Evolutionary conservation across 2,888 invertebrate genomes (phyloP).

Genomic region (Mythimna albipuncta): DNA sequence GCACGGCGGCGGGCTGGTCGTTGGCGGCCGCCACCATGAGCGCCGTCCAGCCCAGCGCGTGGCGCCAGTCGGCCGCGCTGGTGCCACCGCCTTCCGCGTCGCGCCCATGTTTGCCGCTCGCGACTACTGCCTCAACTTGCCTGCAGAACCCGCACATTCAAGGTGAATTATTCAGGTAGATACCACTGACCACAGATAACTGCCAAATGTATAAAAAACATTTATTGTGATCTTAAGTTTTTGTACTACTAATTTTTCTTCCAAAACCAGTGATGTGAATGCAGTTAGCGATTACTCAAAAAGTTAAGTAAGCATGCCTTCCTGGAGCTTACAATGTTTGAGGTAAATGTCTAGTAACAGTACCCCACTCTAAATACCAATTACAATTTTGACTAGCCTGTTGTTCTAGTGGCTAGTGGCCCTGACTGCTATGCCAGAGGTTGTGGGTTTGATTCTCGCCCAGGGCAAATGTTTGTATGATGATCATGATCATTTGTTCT

Average conservation of each 20-base stretch:
- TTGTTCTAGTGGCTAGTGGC: too few species aligned
- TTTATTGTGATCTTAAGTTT: too few species aligned
- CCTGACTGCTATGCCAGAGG: too few species aligned
- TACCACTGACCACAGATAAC: too few species aligned
- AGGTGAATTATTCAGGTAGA: neutral
- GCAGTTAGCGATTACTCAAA: too few species aligned
- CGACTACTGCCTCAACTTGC: slow-evolving; percentile 75
- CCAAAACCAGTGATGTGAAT: too few species aligned
- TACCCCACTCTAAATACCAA: too few species aligned
- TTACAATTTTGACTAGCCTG: too few species aligned
- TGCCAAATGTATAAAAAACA: too few species aligned
- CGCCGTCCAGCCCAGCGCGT: slow-evolving; percentile 96
- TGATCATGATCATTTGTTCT: too few species aligned
- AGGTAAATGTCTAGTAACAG: neutral
- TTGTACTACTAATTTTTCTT: neutral
- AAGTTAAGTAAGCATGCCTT: neutral
- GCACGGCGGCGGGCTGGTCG: slow-evolving; percentile 91
- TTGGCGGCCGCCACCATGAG: slow-evolving; percentile 96
- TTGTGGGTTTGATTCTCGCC: too few species aligned
- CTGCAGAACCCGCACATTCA: slow-evolving; percentile 57
- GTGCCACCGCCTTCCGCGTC: slow-evolving; percentile 72
- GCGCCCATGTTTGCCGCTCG: slow-evolving; percentile 45
- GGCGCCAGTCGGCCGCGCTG: slow-evolving; percentile 93
- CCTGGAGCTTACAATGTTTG: neutral
- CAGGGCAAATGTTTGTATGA: too few species aligned